Evolutionary conservation across 2,888 invertebrate genomes (phyloP).

Genomic region (Drosophila recens): DNA sequence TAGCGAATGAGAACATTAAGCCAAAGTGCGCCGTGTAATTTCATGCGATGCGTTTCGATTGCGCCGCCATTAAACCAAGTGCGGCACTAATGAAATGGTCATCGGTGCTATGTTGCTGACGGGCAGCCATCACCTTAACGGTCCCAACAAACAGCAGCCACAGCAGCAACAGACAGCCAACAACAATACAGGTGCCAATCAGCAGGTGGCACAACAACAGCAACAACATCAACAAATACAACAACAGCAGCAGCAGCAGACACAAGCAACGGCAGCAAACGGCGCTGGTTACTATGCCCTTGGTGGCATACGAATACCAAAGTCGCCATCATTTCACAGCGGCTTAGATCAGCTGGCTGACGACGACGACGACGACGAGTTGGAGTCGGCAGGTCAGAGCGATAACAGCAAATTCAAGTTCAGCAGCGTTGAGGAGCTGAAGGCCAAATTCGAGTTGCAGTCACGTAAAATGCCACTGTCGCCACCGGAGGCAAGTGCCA

Average conservation of each 20-base stretch:
- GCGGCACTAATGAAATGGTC: slow-evolving; percentile 85
- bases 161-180: slow-evolving; percentile 36
- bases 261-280: slow-evolving; percentile 31
- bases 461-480: slow-evolving; percentile 82
- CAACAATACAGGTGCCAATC: slow-evolving; percentile 11
- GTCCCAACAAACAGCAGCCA: slow-evolving; percentile 67
- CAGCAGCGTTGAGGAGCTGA: slow-evolving; percentile 79
- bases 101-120: slow-evolving; percentile 86
- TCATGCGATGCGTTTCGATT: slow-evolving; percentile 57
- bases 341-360: slow-evolving; percentile 90
- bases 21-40: slow-evolving; percentile 5
- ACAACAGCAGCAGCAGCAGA: slow-evolving; percentile 19
- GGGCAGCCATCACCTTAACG: slow-evolving; percentile 82
- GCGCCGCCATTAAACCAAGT: slow-evolving; percentile 70
- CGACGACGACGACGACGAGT: slow-evolving; percentile 84
- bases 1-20: slow-evolving; percentile 28
- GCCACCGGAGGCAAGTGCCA: slow-evolving; percentile 60
- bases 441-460: slow-evolving; percentile 75
- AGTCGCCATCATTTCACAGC: slow-evolving; percentile 95
- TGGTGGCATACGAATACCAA: slow-evolving; percentile 89
- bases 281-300: slow-evolving; percentile 84
- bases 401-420: slow-evolving; percentile 60
- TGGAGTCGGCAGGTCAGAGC: slow-evolving; percentile 29
- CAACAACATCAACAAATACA: slow-evolving; percentile 1
- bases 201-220: slow-evolving; percentile 18